Percentiles rank a stretch among this genome's conserved stretches.
These are phyloP conservation scores for Bombyx mandarina DNA, from an alignment of 1,140 invertebrate genomes.

Conservation along the genomic window DNA sequence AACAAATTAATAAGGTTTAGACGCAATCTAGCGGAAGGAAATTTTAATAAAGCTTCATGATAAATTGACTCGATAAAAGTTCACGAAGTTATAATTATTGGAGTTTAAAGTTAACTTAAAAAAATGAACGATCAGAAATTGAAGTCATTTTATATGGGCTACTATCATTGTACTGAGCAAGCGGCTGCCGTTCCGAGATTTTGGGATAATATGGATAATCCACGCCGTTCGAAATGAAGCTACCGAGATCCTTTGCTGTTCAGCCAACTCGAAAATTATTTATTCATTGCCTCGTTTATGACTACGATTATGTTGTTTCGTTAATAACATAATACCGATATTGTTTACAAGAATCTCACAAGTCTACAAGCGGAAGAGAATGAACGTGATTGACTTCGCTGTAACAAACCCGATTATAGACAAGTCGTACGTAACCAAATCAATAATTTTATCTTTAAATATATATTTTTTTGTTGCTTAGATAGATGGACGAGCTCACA, in stretches of 20 bases:
- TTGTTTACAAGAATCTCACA: too few species aligned
- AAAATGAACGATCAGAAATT: constrained; percentile 41
- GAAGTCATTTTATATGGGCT: constrained; percentile 41
- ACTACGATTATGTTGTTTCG: constrained; percentile 22
- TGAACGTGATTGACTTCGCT: too few species aligned
- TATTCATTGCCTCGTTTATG: constrained; percentile 43
- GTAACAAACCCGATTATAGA: too few species aligned
- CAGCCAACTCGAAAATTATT: constrained; percentile 41
- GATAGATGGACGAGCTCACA: too few species aligned
- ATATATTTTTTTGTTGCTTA: too few species aligned
- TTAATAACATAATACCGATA: constrained; percentile 13
- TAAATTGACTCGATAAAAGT: constrained; percentile 22
- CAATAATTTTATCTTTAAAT: too few species aligned
- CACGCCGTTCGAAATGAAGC: constrained; percentile 41
- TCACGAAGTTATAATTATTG: constrained; percentile 30
- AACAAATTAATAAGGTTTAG: constrained; percentile 15
- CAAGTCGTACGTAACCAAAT: too few species aligned
- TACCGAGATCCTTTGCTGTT: constrained; percentile 33
- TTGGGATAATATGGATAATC: constrained; percentile 59
- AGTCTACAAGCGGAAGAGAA: too few species aligned
- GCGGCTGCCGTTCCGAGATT: constrained; percentile 45
- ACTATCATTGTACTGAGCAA: constrained; percentile 32
- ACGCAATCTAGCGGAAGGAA: constrained; percentile 17
- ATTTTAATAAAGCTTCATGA: constrained; percentile 27
- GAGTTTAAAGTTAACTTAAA: constrained; percentile 35